Evolutionary conservation across 2,888 invertebrate species (phyloP), one percentile per base, ranked within the genome.

Genomic region (Ceratothoa steindachneri): DNA sequence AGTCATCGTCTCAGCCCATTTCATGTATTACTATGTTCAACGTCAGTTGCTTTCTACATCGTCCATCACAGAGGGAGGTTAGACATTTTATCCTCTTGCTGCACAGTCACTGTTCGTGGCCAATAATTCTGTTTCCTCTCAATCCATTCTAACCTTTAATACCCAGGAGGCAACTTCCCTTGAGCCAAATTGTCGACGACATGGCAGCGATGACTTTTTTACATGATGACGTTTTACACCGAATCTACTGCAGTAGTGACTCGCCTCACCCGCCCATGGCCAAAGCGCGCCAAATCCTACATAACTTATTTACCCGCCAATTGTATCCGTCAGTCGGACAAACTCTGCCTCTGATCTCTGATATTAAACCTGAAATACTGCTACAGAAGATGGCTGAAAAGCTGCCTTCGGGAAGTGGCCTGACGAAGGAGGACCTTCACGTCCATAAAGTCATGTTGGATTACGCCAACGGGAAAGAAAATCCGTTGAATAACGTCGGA

Each of bases 211-310:
- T 68, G 69, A 70, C 71, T 0, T 51, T 66, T 51, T 69, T 80
- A 5, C 70, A 71, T 0, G 80, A 80, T 64, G 69, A 75, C 67
- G 72, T 80, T n/a, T 31, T 74, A 29, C 77, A 77, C 19, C 71
- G 55, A 19, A 75, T 80, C 24, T 24, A 60, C 24, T 12, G 27
- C 12, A 41, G 15, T 41, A 22, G 12, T 24, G 1, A 22, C 1
- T 15, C 60, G 12, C 1, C 52, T 2, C 22, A 60, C 24, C 2
- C n/a, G 9, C n/a, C n/a, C 22, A 4, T 60, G 60, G 24, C 12
- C 2, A 15, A 24, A 60, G 60, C 60, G 2, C n/a, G 24, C n/a
- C 22, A 60, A 60, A 60, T 60, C 24, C n/a, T 60, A 12, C 60
- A 60, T 24, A 60, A 60, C 27, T 22, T 60, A 12, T 24, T 60